Evolutionary conservation across 2,888 invertebrate genomes (phyloP).

Genomic region (Drosophila merina): DNA sequence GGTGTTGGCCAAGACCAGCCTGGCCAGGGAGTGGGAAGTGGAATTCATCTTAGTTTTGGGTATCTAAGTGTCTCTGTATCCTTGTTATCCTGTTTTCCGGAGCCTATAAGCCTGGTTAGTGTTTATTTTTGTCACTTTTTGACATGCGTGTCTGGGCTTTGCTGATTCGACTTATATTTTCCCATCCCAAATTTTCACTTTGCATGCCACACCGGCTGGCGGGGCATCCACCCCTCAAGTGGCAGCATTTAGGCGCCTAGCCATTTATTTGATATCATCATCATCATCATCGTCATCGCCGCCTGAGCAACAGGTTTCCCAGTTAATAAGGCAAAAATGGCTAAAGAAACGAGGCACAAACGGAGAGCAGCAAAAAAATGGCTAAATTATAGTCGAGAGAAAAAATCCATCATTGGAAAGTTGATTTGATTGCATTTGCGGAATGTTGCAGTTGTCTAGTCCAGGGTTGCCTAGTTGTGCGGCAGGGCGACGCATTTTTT

Average conservation of each 20-base stretch:
- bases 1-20: background rate
- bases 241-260: slow-evolving; percentile 51
- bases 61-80: no score
- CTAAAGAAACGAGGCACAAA: slow-evolving; percentile 54
- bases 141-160: slow-evolving; percentile 6
- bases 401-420: slow-evolving; percentile 79
- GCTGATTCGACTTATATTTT: slow-evolving; percentile 21
- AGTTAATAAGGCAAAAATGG: slow-evolving; percentile 65
- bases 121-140: background rate
- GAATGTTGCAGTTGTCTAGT: slow-evolving; percentile 51
- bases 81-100: background rate
- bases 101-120: background rate
- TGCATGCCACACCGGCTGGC: slow-evolving; percentile 43
- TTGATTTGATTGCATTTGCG: slow-evolving; percentile 76
- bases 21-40: no score
- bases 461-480: slow-evolving; percentile 70
- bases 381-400: slow-evolving; percentile 45
- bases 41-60: background rate
- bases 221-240: slow-evolving; percentile 3
- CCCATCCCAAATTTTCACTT: slow-evolving; percentile 58
- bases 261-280: slow-evolving; percentile 47
- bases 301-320: slow-evolving; percentile 60
- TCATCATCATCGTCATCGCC: slow-evolving; percentile 23
- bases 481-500: slow-evolving; percentile 70
- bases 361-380: slow-evolving; percentile 13